Conservation (phyloP, 2,888 invertebrate species). For the Lepeophtheirus nordmannii region DNA sequence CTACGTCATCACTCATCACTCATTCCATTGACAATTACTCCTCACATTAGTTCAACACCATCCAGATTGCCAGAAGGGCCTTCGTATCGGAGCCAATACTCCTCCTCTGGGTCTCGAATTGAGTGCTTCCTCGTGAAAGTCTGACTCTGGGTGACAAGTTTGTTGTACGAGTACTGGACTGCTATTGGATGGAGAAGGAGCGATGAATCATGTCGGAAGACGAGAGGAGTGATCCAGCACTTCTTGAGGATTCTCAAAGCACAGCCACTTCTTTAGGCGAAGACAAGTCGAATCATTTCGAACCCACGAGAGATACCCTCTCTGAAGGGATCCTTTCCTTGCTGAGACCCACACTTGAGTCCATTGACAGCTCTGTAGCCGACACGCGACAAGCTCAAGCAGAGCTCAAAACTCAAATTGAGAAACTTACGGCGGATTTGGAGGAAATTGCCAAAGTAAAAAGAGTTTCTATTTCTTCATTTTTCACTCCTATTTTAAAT, state of each 20-base stretch:
- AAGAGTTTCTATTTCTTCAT: no score
- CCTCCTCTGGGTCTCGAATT: no score
- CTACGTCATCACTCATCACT: no score
- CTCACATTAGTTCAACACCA: no score
- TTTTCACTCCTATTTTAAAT: no score
- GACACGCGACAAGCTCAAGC: conserved; percentile 7
- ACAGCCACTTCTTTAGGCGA: conserved; percentile 3
- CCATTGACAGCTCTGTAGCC: neutral
- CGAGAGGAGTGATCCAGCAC: neutral
- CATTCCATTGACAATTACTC: no score
- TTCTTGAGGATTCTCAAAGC: neutral
- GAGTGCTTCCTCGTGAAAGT: no score
- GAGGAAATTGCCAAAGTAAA: neutral
- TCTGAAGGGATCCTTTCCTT: conserved; percentile 2
- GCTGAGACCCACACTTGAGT: neutral
- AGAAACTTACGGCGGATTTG: conserved; percentile 5
- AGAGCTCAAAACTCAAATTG: conserved; percentile 17
- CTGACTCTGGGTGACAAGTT: no score
- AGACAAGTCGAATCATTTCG: neutral
- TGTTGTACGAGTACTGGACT: no score
- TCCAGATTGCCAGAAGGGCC: no score
- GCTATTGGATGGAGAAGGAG: neutral
- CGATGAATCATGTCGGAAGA: conserved; percentile 2
- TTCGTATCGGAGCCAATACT: no score
- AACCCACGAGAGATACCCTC: neutral